Conservation (phyloP, 2,888 invertebrate genomes). For the Pterostichus madidus region DNA sequence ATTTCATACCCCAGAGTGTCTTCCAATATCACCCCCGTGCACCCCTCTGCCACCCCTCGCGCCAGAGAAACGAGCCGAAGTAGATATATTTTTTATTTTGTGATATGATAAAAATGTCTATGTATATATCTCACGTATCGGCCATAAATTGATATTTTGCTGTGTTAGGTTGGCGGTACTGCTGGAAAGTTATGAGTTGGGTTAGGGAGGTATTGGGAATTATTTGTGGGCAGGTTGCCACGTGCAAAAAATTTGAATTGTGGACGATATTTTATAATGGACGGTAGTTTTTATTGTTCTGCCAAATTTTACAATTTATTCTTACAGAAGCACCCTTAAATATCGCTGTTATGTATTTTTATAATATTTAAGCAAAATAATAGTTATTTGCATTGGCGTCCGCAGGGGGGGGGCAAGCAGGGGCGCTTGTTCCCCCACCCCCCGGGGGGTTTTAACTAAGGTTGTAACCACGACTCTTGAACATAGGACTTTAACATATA, state of each 20-base stretch:
- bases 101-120: slow-evolving; percentile 66
- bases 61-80: not conserved
- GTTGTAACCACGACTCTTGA: no score
- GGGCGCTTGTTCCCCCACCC: no score
- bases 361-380: no score
- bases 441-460: no score
- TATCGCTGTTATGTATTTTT: no score
- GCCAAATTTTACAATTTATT: not conserved
- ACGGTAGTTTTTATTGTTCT: not conserved
- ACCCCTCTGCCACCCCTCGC: not conserved
- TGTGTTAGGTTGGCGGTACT: slow-evolving; percentile 42
- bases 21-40: slow-evolving; percentile 14
- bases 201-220: slow-evolving; percentile 27
- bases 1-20: slow-evolving; percentile 20
- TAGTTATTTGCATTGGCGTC: no score
- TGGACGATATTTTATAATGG: not conserved
- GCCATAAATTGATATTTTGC: slow-evolving; percentile 64
- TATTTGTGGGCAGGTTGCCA: slow-evolving; percentile 13
- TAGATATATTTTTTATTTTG: slow-evolving; percentile 64
- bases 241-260: slow-evolving; percentile 34
- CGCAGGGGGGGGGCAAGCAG: no score
- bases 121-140: slow-evolving; percentile 65
- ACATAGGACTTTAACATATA: no score
- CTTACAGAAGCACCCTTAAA: no score
- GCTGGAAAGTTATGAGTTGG: slow-evolving; percentile 32